These are phyloP conservation scores for Gastracanthus pulcherrimus DNA, from an alignment of 2,888 invertebrate species.

Conservation along the genomic window DNA sequence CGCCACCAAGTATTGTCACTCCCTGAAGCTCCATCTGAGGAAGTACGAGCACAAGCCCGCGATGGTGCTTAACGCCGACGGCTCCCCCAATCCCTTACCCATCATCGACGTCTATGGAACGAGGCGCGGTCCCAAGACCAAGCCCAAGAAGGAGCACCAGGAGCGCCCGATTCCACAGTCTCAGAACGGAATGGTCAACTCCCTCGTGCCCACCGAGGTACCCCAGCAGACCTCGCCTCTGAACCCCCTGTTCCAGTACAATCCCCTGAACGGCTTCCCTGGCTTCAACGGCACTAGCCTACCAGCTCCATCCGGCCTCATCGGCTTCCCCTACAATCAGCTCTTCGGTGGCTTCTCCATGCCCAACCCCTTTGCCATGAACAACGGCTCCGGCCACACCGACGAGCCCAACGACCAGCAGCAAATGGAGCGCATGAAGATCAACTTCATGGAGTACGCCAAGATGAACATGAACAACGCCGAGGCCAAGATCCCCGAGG, in stretches of 20 bases:
- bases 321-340: constrained; percentile 64
- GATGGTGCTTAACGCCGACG: constrained; percentile 93
- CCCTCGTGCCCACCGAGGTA: background rate
- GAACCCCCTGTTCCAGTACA: constrained; percentile 16
- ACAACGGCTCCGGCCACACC: background rate
- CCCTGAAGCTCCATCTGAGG: constrained; percentile 94
- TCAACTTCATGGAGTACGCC: constrained; percentile 12
- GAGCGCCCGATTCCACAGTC: background rate
- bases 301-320: constrained; percentile 69
- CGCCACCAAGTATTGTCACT: constrained; percentile 98
- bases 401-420: background rate
- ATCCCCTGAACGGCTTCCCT: constrained; percentile 57
- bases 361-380: constrained; percentile 30
- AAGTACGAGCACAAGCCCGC: constrained; percentile 95
- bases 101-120: constrained; percentile 96
- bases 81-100: constrained; percentile 91
- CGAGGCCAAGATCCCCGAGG: constrained; percentile 14
- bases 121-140: constrained; percentile 89
- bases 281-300: constrained; percentile 61
- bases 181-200: background rate
- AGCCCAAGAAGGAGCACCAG: constrained; percentile 27
- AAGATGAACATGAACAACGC: background rate
- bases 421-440: constrained; percentile 8
- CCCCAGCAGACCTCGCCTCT: background rate
- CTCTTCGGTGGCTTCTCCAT: constrained; percentile 61